phyloP scores from a whole-genome alignment of 2,113 vertebrate species.

The Pristiophorus japonicus region DNA sequence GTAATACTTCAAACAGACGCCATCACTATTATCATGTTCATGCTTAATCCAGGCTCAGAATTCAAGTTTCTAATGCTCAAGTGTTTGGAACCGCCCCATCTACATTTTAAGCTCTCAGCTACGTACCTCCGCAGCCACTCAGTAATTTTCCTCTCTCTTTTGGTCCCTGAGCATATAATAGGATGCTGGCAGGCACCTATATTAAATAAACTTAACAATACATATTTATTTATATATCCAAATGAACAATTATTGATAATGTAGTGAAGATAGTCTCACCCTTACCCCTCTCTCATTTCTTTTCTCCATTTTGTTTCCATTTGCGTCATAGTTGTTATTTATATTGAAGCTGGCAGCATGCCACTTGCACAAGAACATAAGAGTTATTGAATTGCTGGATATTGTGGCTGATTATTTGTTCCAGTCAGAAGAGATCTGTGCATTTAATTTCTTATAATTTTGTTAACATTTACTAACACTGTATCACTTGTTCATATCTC shows the following conservation, averaged over 20 bases:
- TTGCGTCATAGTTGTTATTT: not conserved
- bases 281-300: not conserved
- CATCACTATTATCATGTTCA: not conserved
- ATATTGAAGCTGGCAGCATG: not conserved
- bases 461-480: not conserved
- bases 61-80: not conserved
- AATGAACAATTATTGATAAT: not conserved
- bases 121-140: not conserved
- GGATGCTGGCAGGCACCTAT: not conserved
- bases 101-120: not conserved
- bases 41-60: not conserved
- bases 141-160: not conserved
- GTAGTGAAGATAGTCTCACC: not conserved
- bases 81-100: not conserved
- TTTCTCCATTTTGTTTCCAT: not conserved
- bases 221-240: not conserved
- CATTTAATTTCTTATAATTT: not conserved
- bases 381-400: not conserved
- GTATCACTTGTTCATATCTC: not conserved
- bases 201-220: not conserved
- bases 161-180: not conserved
- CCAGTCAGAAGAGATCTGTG: not conserved
- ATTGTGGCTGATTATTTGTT: not conserved
- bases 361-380: not conserved
- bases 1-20: slow-evolving; percentile 12